Percentiles rank a stretch among this genome's conserved stretches.
Conservation (phyloP, 2,888 invertebrate species). For the Hypsopygia costalis region DNA sequence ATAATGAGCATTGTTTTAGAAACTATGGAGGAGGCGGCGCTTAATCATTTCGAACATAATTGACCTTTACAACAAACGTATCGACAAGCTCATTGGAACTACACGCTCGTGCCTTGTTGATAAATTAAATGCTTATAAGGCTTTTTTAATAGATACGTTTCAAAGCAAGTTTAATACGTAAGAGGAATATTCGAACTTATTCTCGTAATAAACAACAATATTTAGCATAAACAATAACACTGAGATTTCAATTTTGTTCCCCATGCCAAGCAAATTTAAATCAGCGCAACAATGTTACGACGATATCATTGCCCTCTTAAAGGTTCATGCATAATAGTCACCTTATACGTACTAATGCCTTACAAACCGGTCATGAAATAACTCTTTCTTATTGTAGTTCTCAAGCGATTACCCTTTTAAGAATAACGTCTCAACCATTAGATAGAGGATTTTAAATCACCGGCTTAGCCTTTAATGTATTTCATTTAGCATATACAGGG, state of each 20-base stretch:
- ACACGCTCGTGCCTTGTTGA: neutral
- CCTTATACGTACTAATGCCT: neutral
- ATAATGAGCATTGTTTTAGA: constrained; percentile 36
- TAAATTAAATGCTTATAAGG: neutral
- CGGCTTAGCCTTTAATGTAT: constrained; percentile 5
- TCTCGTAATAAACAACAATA: no score
- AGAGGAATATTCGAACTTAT: no score
- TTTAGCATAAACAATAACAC: no score
- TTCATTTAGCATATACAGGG: constrained; percentile 7
- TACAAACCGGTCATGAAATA: neutral
- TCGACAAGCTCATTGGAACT: neutral
- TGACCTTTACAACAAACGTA: constrained; percentile 12
- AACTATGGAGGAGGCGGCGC: constrained; percentile 10
- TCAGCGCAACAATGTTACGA: neutral
- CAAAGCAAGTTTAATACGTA: neutral
- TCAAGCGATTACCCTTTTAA: neutral
- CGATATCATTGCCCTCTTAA: neutral
- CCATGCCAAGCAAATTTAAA: neutral
- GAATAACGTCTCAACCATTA: neutral
- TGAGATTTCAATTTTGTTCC: no score
- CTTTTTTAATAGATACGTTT: neutral
- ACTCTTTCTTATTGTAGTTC: neutral
- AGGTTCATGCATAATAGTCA: neutral
- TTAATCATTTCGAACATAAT: constrained; percentile 22
- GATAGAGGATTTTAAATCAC: neutral